A percentile compares a stretch with the other conserved stretches of the same genome.
phyloP scores from a whole-genome alignment of 2,797 vertebrate genomes.

The Onychomys arenicola region DNA sequence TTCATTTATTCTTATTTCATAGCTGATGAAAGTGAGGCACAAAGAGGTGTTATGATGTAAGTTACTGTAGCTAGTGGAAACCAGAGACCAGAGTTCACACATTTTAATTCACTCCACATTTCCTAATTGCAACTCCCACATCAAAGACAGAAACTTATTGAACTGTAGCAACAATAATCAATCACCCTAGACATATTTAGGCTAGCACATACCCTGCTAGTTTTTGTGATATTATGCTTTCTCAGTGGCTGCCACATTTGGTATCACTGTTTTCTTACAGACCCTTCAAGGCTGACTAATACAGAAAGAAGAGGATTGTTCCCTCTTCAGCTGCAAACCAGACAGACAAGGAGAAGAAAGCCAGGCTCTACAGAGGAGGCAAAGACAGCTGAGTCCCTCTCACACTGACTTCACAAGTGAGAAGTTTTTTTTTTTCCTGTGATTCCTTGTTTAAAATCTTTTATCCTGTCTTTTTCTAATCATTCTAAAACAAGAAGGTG shows the following conservation, averaged over 20 bases:
- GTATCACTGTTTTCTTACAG: constrained; percentile 82
- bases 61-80: background rate
- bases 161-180: constrained; percentile 74
- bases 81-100: background rate
- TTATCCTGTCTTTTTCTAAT: constrained; percentile 15
- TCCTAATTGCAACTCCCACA: constrained; percentile 49
- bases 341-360: constrained; percentile 51
- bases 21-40: background rate
- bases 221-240: constrained; percentile 81
- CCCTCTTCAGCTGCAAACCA: constrained; percentile 59
- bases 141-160: constrained; percentile 58
- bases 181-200: constrained; percentile 75
- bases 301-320: constrained; percentile 63
- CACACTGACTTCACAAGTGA: background rate
- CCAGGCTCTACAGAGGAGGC: background rate
- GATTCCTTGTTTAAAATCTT: background rate
- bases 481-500: background rate
- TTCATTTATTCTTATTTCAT: background rate
- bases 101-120: constrained; percentile 44
- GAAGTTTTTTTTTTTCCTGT: background rate
- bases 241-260: constrained; percentile 74
- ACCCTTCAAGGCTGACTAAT: constrained; percentile 75
- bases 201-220: constrained; percentile 75
- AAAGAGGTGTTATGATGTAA: background rate
- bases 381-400: background rate